phyloP scores from a whole-genome alignment of 2,888 invertebrate genomes.

The Macroteleia sp. region DNA sequence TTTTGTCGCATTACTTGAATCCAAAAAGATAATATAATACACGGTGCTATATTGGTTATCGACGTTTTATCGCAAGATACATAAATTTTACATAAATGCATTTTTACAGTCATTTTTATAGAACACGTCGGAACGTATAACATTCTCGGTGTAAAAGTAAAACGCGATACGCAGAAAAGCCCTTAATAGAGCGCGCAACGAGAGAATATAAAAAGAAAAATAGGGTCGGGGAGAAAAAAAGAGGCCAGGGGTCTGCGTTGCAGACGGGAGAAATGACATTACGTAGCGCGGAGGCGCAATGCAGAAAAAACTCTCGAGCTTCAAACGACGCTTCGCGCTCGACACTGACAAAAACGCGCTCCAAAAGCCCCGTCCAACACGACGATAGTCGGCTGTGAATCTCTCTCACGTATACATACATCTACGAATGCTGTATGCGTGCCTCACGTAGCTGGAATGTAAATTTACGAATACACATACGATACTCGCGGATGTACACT shows the following conservation, averaged over 20 bases:
- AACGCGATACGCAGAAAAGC: conserved; percentile 59
- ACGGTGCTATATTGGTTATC: conserved; percentile 25
- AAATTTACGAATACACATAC: conserved; percentile 48
- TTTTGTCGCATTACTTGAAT: conserved; percentile 5
- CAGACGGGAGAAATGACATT: conserved; percentile 73
- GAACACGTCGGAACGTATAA: conserved; percentile 36
- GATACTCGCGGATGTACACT: conserved; percentile 43
- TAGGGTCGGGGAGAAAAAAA: conserved; percentile 53
- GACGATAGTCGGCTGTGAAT: conserved; percentile 26
- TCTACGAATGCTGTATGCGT: conserved; percentile 31
- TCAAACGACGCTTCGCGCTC: conserved; percentile 65
- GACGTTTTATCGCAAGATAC: conserved; percentile 43
- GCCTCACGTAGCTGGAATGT: conserved; percentile 30
- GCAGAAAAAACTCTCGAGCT: conserved; percentile 77
- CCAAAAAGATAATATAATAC: conserved; percentile 14
- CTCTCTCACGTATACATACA: no score
- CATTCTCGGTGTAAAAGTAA: conserved; percentile 53
- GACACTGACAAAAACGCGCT: conserved; percentile 58
- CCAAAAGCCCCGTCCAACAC: conserved; percentile 57
- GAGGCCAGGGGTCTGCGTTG: conserved; percentile 60
- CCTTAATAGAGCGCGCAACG: conserved; percentile 58
- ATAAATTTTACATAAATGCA: conserved; percentile 50
- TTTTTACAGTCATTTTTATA: conserved; percentile 50
- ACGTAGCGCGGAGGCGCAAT: conserved; percentile 73
- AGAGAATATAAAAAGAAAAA: conserved; percentile 54